Percentiles rank a stretch among this genome's conserved stretches.
Conservation (phyloP, 2,797 vertebrate species). For the Micromesistius poutassou region DNA sequence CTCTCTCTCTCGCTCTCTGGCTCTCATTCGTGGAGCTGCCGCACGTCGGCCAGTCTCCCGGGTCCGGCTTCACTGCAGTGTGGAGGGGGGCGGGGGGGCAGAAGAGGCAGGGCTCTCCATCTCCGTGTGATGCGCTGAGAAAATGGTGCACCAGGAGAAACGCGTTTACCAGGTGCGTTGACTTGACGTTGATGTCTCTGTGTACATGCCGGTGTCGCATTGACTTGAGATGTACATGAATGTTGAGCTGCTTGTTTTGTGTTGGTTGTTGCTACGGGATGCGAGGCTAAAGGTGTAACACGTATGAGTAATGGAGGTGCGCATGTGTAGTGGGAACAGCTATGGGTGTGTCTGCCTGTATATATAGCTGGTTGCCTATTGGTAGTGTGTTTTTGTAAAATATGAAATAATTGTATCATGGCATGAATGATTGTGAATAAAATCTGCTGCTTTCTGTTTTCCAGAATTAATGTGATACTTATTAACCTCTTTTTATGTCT, state of each 20-base stretch:
- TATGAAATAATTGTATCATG: not conserved
- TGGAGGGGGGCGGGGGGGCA: constrained; percentile 62
- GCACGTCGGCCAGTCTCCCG: constrained; percentile 71
- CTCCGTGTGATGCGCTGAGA: constrained; percentile 68
- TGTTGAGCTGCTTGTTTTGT: too few species aligned
- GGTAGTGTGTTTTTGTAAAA: not conserved
- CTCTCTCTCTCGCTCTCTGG: constrained; percentile 40
- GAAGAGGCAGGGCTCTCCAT: constrained; percentile 15
- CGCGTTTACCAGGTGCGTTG: constrained; percentile 78
- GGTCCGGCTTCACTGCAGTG: constrained; percentile 75
- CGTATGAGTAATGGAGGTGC: constrained; percentile 43
- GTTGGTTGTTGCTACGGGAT: constrained; percentile 7
- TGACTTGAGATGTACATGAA: not conserved
- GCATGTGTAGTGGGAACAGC: constrained; percentile 15
- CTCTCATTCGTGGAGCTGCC: constrained; percentile 61
- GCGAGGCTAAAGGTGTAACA: constrained; percentile 43
- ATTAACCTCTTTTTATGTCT: not conserved
- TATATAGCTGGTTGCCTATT: not conserved
- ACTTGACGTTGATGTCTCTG: constrained; percentile 20
- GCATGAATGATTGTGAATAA: not conserved
- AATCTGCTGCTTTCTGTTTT: not conserved
- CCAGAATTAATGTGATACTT: not conserved
- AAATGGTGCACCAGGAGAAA: constrained; percentile 81
- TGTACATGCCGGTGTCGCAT: not conserved
- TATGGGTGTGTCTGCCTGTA: constrained; percentile 13